Evolutionary conservation across 2,797 vertebrate species (phyloP).

Genomic region (Otolemur crassicaudatus): DNA sequence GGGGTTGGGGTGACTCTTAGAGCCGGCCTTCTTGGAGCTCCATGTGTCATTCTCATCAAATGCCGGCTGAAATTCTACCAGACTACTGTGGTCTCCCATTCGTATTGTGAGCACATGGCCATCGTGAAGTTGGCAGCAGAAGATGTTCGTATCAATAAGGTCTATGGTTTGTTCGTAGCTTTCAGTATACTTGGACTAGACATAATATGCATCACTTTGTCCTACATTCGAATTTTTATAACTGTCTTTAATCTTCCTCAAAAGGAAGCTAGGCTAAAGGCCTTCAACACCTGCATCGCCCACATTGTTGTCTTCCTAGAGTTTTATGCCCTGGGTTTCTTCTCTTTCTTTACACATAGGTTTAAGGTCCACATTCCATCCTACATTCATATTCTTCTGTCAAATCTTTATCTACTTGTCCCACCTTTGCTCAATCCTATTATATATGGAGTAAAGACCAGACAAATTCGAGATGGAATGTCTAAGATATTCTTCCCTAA

Average conservation of each 20-base stretch:
- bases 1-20: slow-evolving; percentile 71
- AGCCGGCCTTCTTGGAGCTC: slow-evolving; percentile 44
- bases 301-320: slow-evolving; percentile 74
- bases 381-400: slow-evolving; percentile 61
- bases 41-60: slow-evolving; percentile 80
- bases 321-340: slow-evolving; percentile 69
- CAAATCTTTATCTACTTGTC: slow-evolving; percentile 57
- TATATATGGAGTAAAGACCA: slow-evolving; percentile 58
- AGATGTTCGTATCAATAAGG: slow-evolving; percentile 79
- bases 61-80: slow-evolving; percentile 78
- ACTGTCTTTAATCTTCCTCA: slow-evolving; percentile 65
- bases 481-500: not conserved
- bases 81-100: slow-evolving; percentile 69
- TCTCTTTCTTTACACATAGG: slow-evolving; percentile 69
- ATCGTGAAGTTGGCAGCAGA: slow-evolving; percentile 86
- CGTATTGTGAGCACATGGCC: slow-evolving; percentile 86
- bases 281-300: slow-evolving; percentile 69
- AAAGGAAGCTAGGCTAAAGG: slow-evolving; percentile 46
- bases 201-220: slow-evolving; percentile 47
- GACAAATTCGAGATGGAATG: slow-evolving; percentile 13
- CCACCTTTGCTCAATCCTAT: slow-evolving; percentile 53
- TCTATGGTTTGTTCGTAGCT: slow-evolving; percentile 83
- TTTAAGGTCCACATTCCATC: slow-evolving; percentile 70
- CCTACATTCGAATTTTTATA: slow-evolving; percentile 55
- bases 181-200: slow-evolving; percentile 76